Conservation (phyloP, 2,113 vertebrate genomes). For the Xyliphius kryptos region DNA sequence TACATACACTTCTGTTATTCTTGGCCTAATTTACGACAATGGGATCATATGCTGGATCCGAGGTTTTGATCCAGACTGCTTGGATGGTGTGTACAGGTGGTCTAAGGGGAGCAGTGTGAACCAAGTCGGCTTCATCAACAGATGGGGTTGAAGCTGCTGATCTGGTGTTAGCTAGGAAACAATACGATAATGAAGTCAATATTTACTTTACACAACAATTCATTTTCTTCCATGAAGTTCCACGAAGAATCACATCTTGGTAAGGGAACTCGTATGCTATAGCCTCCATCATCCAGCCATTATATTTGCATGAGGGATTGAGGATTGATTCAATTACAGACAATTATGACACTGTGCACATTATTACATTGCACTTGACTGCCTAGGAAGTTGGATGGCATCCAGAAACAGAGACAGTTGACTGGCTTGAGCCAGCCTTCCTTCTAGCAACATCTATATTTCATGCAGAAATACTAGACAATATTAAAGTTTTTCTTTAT, state of each 20-base stretch:
- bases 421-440: slow-evolving; percentile 6
- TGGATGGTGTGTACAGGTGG: slow-evolving; percentile 27
- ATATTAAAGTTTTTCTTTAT: no score
- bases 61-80: no score
- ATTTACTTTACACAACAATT: no score
- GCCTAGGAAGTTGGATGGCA: slow-evolving; percentile 26
- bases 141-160: no score
- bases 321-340: slow-evolving; percentile 32
- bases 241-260: no score
- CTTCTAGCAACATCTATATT: slow-evolving; percentile 18
- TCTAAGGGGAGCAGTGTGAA: no score
- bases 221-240: no score
- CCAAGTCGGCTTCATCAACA: no score
- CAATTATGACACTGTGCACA: slow-evolving; percentile 28
- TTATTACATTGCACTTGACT: slow-evolving; percentile 33
- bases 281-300: slow-evolving; percentile 13
- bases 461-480: no score
- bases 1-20: no score
- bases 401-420: slow-evolving; percentile 22
- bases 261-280: not conserved
- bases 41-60: slow-evolving; percentile 43
- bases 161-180: no score
- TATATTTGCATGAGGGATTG: slow-evolving; percentile 5
- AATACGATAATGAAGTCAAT: no score
- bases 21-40: slow-evolving; percentile 61